Conservation (phyloP, 2,113 vertebrate species). For the Pelodiscus sinensis region DNA sequence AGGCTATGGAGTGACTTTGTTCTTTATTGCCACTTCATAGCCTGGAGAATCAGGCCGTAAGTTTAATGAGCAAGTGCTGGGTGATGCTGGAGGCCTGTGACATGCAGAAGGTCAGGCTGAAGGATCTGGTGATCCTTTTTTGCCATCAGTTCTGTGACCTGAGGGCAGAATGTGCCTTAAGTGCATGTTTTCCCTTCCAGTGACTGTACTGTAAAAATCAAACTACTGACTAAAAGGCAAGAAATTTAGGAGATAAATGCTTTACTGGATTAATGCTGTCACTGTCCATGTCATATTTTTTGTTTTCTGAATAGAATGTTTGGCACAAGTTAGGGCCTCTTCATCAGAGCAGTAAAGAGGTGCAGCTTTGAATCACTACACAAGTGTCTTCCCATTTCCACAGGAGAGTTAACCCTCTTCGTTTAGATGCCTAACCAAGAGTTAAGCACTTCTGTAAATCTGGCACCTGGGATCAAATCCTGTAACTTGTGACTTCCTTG, state of each 20-base stretch:
- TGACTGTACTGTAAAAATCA: not conserved
- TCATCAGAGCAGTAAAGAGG: not conserved
- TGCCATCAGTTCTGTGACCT: not conserved
- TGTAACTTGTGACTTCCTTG: not conserved
- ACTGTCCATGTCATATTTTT: rapidly evolving
- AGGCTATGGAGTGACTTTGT: not conserved
- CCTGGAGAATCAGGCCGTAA: not conserved
- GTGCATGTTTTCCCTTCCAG: not conserved
- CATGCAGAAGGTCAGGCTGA: too few species aligned
- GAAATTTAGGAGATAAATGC: not conserved
- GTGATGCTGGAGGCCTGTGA: not conserved
- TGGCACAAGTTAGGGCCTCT: not conserved
- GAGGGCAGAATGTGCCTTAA: not conserved
- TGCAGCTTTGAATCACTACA: not conserved
- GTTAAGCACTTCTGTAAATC: not conserved
- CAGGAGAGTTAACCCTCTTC: not conserved
- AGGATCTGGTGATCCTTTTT: not conserved
- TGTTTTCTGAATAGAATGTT: not conserved
- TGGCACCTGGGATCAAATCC: not conserved
- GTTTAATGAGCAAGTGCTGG: not conserved
- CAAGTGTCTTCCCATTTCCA: not conserved
- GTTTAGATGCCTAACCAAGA: not conserved
- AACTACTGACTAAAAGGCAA: not conserved
- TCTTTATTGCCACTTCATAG: not conserved
- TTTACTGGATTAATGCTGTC: not conserved